Evolutionary conservation across 2,113 vertebrate species (phyloP).

Genomic region (Hippoglossus stenolepis): DNA sequence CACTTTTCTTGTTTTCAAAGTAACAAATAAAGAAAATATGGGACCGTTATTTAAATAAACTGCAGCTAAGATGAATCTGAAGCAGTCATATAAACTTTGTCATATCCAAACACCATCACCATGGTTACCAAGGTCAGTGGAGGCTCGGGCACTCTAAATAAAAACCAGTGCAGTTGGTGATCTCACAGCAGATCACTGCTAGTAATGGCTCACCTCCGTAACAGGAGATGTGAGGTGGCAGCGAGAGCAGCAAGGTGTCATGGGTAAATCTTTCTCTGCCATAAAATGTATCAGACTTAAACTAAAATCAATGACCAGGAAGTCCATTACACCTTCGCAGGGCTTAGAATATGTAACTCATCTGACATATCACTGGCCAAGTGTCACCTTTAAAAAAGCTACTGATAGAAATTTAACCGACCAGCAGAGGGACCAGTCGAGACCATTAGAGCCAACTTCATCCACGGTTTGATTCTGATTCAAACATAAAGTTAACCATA

Average conservation of each 20-base stretch:
- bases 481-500: neutral
- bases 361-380: neutral
- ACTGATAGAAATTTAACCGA: neutral
- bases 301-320: slow-evolving; percentile 5
- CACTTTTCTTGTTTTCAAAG: neutral
- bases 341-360: neutral
- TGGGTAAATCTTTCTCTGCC: slow-evolving; percentile 12
- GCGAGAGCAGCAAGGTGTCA: slow-evolving; percentile 29
- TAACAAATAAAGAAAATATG: neutral
- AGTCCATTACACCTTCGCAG: slow-evolving; percentile 9
- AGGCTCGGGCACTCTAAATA: slow-evolving; percentile 50
- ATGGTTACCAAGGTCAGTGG: slow-evolving; percentile 61
- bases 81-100: slow-evolving; percentile 20
- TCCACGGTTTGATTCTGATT: neutral
- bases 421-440: neutral
- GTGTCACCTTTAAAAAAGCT: neutral
- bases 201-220: slow-evolving; percentile 57
- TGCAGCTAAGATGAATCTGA: neutral
- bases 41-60: neutral
- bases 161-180: slow-evolving; percentile 39
- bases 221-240: slow-evolving; percentile 24
- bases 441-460: neutral
- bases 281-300: slow-evolving; percentile 29
- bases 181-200: slow-evolving; percentile 40
- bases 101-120: slow-evolving; percentile 47